phyloP scores from a whole-genome alignment of 1,140 invertebrate species.

The Trichonephila clavipes region DNA sequence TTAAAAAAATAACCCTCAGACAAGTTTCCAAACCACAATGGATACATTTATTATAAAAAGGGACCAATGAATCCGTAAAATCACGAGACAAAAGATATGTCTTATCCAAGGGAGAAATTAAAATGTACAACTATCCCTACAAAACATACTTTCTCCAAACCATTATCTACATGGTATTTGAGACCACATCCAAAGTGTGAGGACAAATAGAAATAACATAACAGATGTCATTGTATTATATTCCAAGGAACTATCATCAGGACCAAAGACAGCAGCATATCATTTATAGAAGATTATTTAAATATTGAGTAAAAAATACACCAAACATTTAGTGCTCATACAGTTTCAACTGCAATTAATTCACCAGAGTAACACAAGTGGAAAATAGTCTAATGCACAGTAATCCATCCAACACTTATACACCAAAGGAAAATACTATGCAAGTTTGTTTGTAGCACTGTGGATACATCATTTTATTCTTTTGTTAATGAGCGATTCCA shows the following conservation, averaged over 20 bases:
- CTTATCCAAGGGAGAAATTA: not conserved
- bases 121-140: slow-evolving; percentile 13
- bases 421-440: not conserved
- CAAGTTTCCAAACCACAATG: not conserved
- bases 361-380: not conserved
- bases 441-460: no score
- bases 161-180: not conserved
- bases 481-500: not conserved
- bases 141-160: not conserved
- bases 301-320: not conserved
- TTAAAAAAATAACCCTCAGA: not conserved
- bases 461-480: no score
- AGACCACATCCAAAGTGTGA: not conserved
- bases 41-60: not conserved
- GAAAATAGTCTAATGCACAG: not conserved
- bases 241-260: not conserved
- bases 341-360: not conserved
- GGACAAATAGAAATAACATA: not conserved
- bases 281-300: not conserved
- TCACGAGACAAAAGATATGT: not conserved
- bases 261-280: not conserved
- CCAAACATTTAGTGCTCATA: no score
- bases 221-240: not conserved
- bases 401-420: not conserved
- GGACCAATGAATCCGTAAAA: not conserved